Base-by-base conservation (phyloP, 2,113 vertebrate genomes). In the Panthera uncia region DNA sequence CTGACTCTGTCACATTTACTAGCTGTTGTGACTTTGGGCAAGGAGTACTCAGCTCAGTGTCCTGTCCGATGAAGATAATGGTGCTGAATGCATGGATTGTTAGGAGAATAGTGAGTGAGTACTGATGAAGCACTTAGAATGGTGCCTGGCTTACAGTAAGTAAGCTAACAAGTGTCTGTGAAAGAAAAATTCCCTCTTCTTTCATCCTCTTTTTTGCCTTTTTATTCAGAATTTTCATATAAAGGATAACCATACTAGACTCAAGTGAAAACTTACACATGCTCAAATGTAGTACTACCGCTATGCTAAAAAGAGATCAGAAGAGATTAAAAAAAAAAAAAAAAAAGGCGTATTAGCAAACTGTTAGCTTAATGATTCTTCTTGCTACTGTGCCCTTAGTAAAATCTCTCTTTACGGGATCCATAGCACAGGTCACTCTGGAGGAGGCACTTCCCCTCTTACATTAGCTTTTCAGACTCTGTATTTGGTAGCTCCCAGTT, bases 391-490 rank as follows among this genome's bases (percentile, higher is more conserved):
- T 65, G 50, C 25, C 45, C 69, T 89, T 68, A 38, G 38, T 63
- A 86, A 96, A 89, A 66, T 74, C 38, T 86, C 84, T 92, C 63
- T 69, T 78, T 86, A 73, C 27, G 94, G 71, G 36, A 87, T 48
- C 85, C 80, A 88, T 23, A 36, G 55, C 25, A 95, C 14, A 92
- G 31, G n/a, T 69, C 18, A 69, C 13, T 31, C 52, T 48, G 31
- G 76, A 11, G 55, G 31, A 57, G 55, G 38, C 95, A 84, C 10
- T 84, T 95, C 52, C 74, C 38, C 16, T 80, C 14, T 89, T 71
- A 48, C 21, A 41, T 41, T 78, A 90, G 61, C 23, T 86, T 96
- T 94, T 87, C 41, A 92, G 93, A 86, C 50, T 90, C 48, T 88
- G 29, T 76, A 48, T 84, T 94, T 87, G 50, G 63, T 21, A 92